phyloP scores from a whole-genome alignment of 2,113 vertebrate species.

The Perca fluviatilis region DNA sequence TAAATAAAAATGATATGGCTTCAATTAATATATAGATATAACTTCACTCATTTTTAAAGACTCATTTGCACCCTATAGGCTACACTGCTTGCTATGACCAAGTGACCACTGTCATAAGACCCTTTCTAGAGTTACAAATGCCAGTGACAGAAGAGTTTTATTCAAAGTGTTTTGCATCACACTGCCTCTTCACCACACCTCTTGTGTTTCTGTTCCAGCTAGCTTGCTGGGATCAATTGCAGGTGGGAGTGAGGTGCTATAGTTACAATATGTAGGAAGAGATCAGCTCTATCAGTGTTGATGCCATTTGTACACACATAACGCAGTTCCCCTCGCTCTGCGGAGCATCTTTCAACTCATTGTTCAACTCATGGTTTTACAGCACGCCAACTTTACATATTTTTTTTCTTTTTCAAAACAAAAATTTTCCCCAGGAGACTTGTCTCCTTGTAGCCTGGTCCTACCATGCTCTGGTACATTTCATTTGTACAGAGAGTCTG shows the following conservation, averaged over 20 bases:
- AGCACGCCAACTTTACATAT: too few relatives aligned
- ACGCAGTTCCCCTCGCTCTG: too few relatives aligned
- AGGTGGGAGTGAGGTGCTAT: slow-evolving; percentile 23
- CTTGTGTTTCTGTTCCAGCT: slow-evolving; percentile 8
- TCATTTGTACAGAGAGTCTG: too few relatives aligned
- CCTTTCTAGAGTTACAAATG: not conserved
- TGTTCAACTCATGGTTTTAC: too few relatives aligned
- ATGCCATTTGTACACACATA: not conserved
- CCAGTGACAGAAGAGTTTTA: not conserved
- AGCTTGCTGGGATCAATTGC: slow-evolving; percentile 2
- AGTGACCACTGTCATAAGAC: not conserved
- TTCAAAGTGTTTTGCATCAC: not conserved
- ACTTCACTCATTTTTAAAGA: not conserved
- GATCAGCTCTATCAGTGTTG: slow-evolving; percentile 1
- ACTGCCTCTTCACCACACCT: not conserved
- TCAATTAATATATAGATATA: not conserved
- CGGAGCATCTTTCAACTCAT: too few relatives aligned
- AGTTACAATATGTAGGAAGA: slow-evolving; percentile 20
- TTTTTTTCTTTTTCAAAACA: too few relatives aligned
- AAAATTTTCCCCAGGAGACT: too few relatives aligned
- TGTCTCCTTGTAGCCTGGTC: too few relatives aligned
- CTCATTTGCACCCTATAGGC: not conserved
- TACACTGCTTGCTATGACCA: too few relatives aligned
- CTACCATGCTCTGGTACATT: too few relatives aligned
- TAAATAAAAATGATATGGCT: not conserved